A percentile compares a stretch with the other conserved stretches of the same genome.
phyloP scores from a whole-genome alignment of 2,888 invertebrate genomes.

The Nycteola revayana region DNA sequence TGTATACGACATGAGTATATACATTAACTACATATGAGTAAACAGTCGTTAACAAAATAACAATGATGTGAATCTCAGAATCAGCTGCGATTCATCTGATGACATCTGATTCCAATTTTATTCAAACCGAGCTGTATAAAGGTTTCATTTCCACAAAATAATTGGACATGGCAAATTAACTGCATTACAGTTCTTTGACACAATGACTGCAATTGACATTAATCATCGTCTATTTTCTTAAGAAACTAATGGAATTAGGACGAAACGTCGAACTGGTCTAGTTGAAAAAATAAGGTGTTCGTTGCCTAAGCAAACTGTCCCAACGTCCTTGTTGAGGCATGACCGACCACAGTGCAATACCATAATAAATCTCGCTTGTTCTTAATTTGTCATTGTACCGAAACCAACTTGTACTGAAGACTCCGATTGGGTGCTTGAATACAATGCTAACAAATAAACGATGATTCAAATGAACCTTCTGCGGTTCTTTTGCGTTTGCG shows the following conservation, averaged over 20 bases:
- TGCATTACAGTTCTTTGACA: no score
- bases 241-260: conserved; percentile 7
- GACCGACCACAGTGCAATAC: conserved; percentile 32
- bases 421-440: conserved; percentile 37
- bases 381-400: conserved; percentile 46
- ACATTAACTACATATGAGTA: conserved; percentile 21
- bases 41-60: conserved; percentile 18
- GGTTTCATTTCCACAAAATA: no score
- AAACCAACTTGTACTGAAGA: conserved; percentile 22
- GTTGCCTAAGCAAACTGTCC: conserved; percentile 19
- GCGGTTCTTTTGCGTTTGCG: no score
- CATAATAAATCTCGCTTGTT: conserved; percentile 39
- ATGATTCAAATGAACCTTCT: conserved; percentile 32
- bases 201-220: no score
- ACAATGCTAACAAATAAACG: conserved; percentile 36
- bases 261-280: conserved; percentile 3
- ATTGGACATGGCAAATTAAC: no score
- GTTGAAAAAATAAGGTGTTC: conserved; percentile 4
- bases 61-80: conserved; percentile 20
- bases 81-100: conserved; percentile 9
- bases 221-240: conserved; percentile 6
- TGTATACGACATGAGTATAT: conserved; percentile 15
- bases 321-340: conserved; percentile 27
- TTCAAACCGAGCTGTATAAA: conserved; percentile 9
- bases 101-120: conserved; percentile 12